A percentile compares a stretch with the other conserved stretches of the same genome.
Evolutionary conservation across 2,888 invertebrate species (phyloP).

Genomic region (Cheilosia vulpina): DNA sequence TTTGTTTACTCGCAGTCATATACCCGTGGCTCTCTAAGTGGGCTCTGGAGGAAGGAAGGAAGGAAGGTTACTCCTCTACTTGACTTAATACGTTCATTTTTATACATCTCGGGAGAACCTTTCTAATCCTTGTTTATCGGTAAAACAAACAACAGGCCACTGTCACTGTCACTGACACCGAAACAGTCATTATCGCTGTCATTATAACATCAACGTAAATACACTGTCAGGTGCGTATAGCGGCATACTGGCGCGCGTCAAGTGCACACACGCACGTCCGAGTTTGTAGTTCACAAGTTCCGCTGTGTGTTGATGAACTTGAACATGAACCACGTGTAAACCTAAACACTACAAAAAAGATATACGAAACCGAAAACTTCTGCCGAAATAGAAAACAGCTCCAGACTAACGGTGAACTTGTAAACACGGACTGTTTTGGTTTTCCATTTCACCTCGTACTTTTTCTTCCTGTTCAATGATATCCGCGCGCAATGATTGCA

Average conservation of each 20-base stretch:
- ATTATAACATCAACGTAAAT: constrained; percentile 54
- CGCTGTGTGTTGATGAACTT: constrained; percentile 61
- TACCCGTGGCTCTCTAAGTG: constrained; percentile 43
- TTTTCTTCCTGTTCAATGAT: constrained; percentile 35
- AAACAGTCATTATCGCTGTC: constrained; percentile 58
- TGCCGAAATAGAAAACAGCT: constrained; percentile 12
- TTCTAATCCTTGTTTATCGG: constrained; percentile 56
- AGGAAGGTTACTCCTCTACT: constrained; percentile 38
- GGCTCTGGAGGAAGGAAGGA: neutral
- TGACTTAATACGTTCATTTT: neutral
- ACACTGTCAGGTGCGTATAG: constrained; percentile 59
- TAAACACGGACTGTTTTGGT: constrained; percentile 47
- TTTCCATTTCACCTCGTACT: constrained; percentile 12
- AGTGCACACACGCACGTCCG: constrained; percentile 31
- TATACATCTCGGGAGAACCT: constrained; percentile 15
- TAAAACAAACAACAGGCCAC: constrained; percentile 59
- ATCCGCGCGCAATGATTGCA: constrained; percentile 56
- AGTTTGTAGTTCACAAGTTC: constrained; percentile 48
- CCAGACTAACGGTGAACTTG: constrained; percentile 57
- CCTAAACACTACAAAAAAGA: constrained; percentile 9
- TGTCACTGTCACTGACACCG: constrained; percentile 39
- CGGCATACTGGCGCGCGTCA: constrained; percentile 41
- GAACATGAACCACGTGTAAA: constrained; percentile 64
- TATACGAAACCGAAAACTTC: constrained; percentile 45
- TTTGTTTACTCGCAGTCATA: constrained; percentile 40